These are phyloP conservation scores for Gracilinanus agilis DNA, from an alignment of 2,113 vertebrate species.

Conservation along the genomic window DNA sequence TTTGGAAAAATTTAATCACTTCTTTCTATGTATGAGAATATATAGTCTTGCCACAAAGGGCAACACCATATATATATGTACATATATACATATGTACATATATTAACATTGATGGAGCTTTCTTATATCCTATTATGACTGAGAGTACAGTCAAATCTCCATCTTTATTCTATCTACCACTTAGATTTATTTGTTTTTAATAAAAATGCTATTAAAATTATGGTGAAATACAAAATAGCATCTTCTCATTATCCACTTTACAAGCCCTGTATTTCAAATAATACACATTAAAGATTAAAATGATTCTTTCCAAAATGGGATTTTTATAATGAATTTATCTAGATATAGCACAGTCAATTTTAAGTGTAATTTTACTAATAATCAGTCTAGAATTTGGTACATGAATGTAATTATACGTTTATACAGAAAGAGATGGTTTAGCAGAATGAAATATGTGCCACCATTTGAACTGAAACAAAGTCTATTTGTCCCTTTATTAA, in stretches of 20 bases:
- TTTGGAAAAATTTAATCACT: slow-evolving; percentile 54
- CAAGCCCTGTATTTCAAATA: slow-evolving; percentile 67
- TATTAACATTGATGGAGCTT: slow-evolving; percentile 55
- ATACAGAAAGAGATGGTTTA: slow-evolving; percentile 39
- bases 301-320: slow-evolving; percentile 8
- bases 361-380: slow-evolving; percentile 51
- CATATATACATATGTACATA: too few relatives aligned
- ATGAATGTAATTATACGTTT: slow-evolving; percentile 68
- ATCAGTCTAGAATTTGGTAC: slow-evolving; percentile 16
- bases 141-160: slow-evolving; percentile 39
- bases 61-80: slow-evolving; percentile 13
- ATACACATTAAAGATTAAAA: slow-evolving; percentile 59
- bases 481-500: slow-evolving; percentile 69
- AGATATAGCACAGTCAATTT: slow-evolving; percentile 20
- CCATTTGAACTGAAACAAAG: slow-evolving; percentile 70
- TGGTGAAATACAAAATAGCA: slow-evolving; percentile 32
- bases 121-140: background rate
- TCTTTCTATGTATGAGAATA: background rate
- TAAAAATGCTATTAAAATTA: slow-evolving; percentile 35
- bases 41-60: slow-evolving; percentile 39
- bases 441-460: slow-evolving; percentile 57
- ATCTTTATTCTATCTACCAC: slow-evolving; percentile 16
- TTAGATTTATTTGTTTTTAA: slow-evolving; percentile 29
- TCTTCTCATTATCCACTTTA: slow-evolving; percentile 55
- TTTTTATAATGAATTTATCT: slow-evolving; percentile 65